Evolutionary conservation across 2,113 vertebrate species (phyloP).

Genomic region (Porphyrio hochstetteri): DNA sequence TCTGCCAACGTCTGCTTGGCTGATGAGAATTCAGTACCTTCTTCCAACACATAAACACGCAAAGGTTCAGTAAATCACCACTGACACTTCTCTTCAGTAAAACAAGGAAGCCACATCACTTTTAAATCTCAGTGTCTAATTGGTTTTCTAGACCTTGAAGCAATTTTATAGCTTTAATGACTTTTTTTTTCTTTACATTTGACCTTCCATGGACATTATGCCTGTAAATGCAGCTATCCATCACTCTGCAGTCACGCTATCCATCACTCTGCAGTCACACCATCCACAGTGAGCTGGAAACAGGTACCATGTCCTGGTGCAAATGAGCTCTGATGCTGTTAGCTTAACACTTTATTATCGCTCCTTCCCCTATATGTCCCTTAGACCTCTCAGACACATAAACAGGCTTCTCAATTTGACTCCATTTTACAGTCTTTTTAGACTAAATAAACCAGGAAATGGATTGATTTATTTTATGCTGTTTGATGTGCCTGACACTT

Average conservation of each 20-base stretch:
- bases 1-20: conserved; percentile 40
- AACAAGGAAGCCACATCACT: neutral
- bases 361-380: neutral
- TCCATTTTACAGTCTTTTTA: neutral
- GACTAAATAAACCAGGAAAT: conserved; percentile 23
- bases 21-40: neutral
- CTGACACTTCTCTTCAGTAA: neutral
- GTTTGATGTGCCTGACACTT: neutral
- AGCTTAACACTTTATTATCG: neutral
- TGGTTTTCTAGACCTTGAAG: neutral
- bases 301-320: neutral
- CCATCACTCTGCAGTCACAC: neutral
- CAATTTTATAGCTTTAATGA: neutral
- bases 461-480: neutral
- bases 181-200: neutral
- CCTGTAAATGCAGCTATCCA: neutral
- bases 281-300: neutral
- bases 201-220: neutral
- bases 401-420: neutral
- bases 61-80: neutral
- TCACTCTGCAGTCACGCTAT: too few relatives aligned
- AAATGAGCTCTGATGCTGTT: neutral
- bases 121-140: neutral
- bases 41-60: neutral
- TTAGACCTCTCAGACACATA: neutral